A percentile compares a stretch with the other conserved stretches of the same genome.
Evolutionary conservation across 2,888 invertebrate genomes (phyloP).

Genomic region (Drosophila picticornis): DNA sequence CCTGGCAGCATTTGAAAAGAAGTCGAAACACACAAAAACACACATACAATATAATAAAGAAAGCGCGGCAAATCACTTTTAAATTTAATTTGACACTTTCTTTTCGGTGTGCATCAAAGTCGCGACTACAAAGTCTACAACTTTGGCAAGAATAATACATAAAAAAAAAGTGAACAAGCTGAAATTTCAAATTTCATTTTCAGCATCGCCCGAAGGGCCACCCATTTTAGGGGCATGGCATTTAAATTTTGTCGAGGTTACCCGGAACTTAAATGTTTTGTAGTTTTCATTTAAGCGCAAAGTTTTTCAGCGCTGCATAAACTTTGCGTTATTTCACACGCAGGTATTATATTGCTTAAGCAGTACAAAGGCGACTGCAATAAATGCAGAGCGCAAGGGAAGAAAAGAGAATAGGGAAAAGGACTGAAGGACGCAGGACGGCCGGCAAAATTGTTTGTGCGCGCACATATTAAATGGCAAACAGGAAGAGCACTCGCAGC

Average conservation of each 20-base stretch:
- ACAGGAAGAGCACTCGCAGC: constrained; percentile 32
- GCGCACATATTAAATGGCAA: constrained; percentile 71
- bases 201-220: constrained; percentile 42
- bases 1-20: constrained; percentile 62
- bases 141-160: constrained; percentile 45
- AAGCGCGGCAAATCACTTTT: constrained; percentile 75
- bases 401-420: not conserved
- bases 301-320: constrained; percentile 73
- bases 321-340: constrained; percentile 79
- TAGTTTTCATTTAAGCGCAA: constrained; percentile 77
- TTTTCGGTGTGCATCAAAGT: constrained; percentile 66
- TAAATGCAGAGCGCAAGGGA: constrained; percentile 24
- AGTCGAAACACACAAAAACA: constrained; percentile 39
- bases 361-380: constrained; percentile 72
- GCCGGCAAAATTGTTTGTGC: constrained; percentile 59
- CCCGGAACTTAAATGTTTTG: constrained; percentile 72
- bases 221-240: constrained; percentile 48
- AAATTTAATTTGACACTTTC: constrained; percentile 79
- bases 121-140: constrained; percentile 75
- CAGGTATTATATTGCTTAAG: constrained; percentile 74
- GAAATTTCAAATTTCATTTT: constrained; percentile 66
- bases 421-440: constrained; percentile 23
- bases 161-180: constrained; percentile 10
- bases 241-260: constrained; percentile 65
- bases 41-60: constrained; percentile 20